A percentile compares a stretch with the other conserved stretches of the same genome.
phyloP scores from a whole-genome alignment of 2,113 vertebrate genomes.

The Porphyrio hochstetteri region DNA sequence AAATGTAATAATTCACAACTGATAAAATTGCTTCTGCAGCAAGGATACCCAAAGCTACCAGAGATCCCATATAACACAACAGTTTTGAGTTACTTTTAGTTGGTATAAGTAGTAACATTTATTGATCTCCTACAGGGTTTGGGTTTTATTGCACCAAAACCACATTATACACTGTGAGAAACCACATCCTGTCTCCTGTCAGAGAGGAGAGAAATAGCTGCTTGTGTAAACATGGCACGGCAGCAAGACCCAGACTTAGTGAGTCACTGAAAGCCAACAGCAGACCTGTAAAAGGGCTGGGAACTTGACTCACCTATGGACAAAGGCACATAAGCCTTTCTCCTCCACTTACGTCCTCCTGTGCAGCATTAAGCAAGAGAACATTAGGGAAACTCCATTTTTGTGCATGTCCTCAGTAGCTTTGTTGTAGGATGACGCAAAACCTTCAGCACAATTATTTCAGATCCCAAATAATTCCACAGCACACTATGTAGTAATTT shows the following conservation, averaged over 20 bases:
- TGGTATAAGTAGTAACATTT: neutral
- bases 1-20: neutral
- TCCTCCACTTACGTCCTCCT: neutral
- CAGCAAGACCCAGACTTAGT: neutral
- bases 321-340: neutral
- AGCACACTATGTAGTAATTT: neutral
- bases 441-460: neutral
- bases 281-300: neutral
- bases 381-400: neutral
- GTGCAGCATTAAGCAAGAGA: neutral
- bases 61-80: neutral
- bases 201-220: neutral
- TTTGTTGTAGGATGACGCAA: neutral
- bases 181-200: neutral
- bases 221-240: accelerated
- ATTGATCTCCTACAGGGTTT: neutral
- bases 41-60: neutral
- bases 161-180: neutral
- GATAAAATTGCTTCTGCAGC: neutral
- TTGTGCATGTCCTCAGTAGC: neutral
- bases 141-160: neutral
- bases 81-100: neutral
- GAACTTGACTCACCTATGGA: neutral
- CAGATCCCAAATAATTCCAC: neutral
- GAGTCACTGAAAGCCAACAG: neutral